phyloP scores from a whole-genome alignment of 2,888 invertebrate genomes.

The Cantharis lateralis region DNA sequence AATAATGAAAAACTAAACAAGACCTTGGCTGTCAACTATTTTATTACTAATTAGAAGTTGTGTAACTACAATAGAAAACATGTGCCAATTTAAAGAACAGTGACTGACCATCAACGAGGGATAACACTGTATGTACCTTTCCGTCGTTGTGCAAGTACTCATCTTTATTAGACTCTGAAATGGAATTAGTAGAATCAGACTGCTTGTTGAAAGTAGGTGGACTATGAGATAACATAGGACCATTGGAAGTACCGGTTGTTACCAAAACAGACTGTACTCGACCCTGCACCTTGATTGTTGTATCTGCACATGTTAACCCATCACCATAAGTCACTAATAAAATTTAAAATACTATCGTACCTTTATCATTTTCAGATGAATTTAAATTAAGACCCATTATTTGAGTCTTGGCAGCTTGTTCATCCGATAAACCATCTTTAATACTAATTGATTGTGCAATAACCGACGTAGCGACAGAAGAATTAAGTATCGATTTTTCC shows the following conservation, averaged over 20 bases:
- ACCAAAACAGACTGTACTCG: constrained; percentile 54
- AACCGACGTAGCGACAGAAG: constrained; percentile 52
- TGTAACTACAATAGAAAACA: constrained; percentile 23
- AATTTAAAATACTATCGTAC: constrained; percentile 33
- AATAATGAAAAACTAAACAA: neutral
- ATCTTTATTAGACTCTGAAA: constrained; percentile 46
- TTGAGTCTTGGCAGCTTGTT: constrained; percentile 20
- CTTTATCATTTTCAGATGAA: constrained; percentile 43
- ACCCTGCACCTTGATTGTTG: constrained; percentile 43
- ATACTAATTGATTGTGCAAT: constrained; percentile 46
- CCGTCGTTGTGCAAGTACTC: constrained; percentile 51
- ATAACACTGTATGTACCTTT: constrained; percentile 46
- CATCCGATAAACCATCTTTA: constrained; percentile 29
- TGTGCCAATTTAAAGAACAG: constrained; percentile 24
- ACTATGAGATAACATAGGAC: constrained; percentile 54
- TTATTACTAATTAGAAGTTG: neutral
- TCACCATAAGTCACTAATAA: constrained; percentile 19
- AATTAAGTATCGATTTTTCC: constrained; percentile 30
- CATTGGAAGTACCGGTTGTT: constrained; percentile 53
- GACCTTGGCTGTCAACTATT: neutral
- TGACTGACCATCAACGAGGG: constrained; percentile 29
- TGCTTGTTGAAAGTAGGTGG: constrained; percentile 51
- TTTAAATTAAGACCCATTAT: constrained; percentile 45
- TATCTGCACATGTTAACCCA: constrained; percentile 20
- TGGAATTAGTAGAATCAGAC: constrained; percentile 42